These are phyloP conservation scores for Umimayanthus chanpuru DNA, from an alignment of 92 coral and sea anemone genomes.

Conservation along the genomic window DNA sequence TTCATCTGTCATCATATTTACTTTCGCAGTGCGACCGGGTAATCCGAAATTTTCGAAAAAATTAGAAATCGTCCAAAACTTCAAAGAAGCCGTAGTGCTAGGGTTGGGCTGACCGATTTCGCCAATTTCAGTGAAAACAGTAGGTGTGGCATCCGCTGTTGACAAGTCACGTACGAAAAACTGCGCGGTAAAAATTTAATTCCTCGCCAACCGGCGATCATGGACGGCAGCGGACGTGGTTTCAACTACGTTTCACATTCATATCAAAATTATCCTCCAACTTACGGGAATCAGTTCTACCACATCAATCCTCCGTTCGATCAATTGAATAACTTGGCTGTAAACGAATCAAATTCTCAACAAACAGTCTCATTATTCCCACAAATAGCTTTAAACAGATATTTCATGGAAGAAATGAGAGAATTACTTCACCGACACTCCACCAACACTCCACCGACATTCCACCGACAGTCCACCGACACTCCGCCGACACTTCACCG, in stretches of 20 bases:
- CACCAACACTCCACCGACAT: too few relatives aligned
- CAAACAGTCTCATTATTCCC: too few relatives aligned
- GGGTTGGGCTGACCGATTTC: conserved; percentile 36
- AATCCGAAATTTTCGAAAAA: too few relatives aligned
- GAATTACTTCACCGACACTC: too few relatives aligned
- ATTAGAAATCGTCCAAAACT: conserved; percentile 46
- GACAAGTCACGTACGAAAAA: not conserved
- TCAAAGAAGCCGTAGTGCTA: conserved; percentile 49
- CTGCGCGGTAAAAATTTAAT: not conserved
- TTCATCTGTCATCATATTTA: too few relatives aligned
- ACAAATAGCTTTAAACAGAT: too few relatives aligned
- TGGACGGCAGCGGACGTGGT: conserved; percentile 2
- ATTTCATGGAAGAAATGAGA: too few relatives aligned
- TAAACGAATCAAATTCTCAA: not conserved
- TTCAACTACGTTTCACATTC: not conserved
- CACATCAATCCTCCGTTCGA: conserved; percentile 11
- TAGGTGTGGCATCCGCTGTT: not conserved
- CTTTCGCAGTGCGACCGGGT: too few relatives aligned
- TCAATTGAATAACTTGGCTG: not conserved
- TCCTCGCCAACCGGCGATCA: conserved; percentile 16
- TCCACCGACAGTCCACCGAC: too few relatives aligned
- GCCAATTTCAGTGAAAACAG: conserved; percentile 17
- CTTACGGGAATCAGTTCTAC: conserved; percentile 17
- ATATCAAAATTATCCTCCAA: not conserved
- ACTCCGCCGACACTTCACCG: too few relatives aligned